These are phyloP conservation scores for Sparus aurata DNA, from an alignment of 2,797 vertebrate genomes.

Conservation along the genomic window DNA sequence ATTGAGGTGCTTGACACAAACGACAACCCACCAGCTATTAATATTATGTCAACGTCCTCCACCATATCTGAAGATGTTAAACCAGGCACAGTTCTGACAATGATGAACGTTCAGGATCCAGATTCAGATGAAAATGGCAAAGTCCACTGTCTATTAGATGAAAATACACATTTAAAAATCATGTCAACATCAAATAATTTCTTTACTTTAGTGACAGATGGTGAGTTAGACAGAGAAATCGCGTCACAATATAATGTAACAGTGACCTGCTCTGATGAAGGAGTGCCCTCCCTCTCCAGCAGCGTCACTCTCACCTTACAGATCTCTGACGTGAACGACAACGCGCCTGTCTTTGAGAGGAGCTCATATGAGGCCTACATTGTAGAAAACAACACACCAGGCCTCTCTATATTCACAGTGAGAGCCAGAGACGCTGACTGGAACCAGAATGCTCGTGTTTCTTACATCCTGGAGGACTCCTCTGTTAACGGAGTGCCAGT, in stretches of 20 bases:
- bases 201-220: constrained; percentile 62
- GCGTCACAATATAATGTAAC: constrained; percentile 37
- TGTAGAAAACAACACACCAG: too few relatives aligned
- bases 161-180: too few relatives aligned
- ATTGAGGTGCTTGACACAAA: constrained; percentile 71
- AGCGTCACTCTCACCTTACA: constrained; percentile 69
- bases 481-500: too few relatives aligned
- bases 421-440: too few relatives aligned
- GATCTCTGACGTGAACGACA: constrained; percentile 21
- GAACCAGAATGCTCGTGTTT: too few relatives aligned
- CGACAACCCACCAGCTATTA: constrained; percentile 74
- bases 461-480: too few relatives aligned
- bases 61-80: constrained; percentile 67
- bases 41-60: constrained; percentile 73
- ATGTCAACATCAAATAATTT: constrained; percentile 59
- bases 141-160: too few relatives aligned
- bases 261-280: constrained; percentile 59
- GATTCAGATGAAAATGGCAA: too few relatives aligned
- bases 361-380: constrained; percentile 73
- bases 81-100: too few relatives aligned
- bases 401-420: too few relatives aligned
- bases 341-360: constrained; percentile 4
- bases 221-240: constrained; percentile 32
- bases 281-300: constrained; percentile 80
- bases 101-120: too few relatives aligned